Evolutionary conservation across 2,888 invertebrate genomes (phyloP), one percentile per base, ranked within the genome.

Genomic region (Chaetogeoica ovagalla): DNA sequence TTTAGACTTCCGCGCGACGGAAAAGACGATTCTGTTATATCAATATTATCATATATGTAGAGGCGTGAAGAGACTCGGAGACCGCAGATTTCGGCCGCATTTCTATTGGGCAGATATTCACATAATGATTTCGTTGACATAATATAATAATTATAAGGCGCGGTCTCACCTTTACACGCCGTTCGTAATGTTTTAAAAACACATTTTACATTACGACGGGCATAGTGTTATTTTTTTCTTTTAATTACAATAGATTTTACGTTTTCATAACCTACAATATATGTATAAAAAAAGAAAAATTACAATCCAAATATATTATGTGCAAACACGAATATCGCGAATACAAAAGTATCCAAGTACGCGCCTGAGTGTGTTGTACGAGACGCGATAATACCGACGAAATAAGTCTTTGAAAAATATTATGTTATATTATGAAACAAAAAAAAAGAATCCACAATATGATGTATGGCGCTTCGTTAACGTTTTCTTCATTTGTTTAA

Each of bases 391-490:
- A 75, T 75, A 19, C 52, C 55, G 9, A 39, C 65, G 13, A 43
- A 39, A 48, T 13, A 66, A 57, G 39, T 75, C 39, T 57, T 66
- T 66, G 57, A 66, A 66, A 71, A 75, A 23, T 57, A 17, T 66
- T 65, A 19, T 23, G 21, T 63, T 73, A 63, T 63, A 59, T 59
- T 66, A 17, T 43, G 3, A 43, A 60, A 60, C 8, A 71, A 17
- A 60, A 57, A 65, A 60, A 23, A 71, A 23, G 43, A 65, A 52
- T 52, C 21, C 9, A n/a, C 52, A 37, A n/a, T 74, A 57, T 43
- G 43, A 75, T 75, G 66, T 66, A 66, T 75, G 55, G 65, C 37
- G 7, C 65, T 74, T 74, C 74, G 74, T 75, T 75, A 75, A 65
- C 66, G 66, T 75, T 75, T 66, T 19, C 55, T 66, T 74, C 59